These are phyloP conservation scores for Cyaniris semiargus DNA, from an alignment of 2,888 invertebrate genomes.

Conservation along the genomic window DNA sequence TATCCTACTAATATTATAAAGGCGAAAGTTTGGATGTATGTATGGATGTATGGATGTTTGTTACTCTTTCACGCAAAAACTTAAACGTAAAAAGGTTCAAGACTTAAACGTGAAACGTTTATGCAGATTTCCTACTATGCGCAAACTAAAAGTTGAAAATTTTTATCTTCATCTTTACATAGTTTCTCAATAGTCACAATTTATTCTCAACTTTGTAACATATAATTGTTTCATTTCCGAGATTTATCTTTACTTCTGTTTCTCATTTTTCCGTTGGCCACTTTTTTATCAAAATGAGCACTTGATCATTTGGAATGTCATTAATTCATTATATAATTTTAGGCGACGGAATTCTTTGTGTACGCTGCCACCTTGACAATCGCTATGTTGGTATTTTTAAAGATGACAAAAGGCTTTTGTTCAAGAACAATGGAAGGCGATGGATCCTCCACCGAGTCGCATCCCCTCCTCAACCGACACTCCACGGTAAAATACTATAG, in stretches of 20 bases:
- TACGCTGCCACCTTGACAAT: slow-evolving; percentile 84
- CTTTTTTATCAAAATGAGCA: background rate
- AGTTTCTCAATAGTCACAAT: background rate
- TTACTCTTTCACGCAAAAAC: too few relatives aligned
- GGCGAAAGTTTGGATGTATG: too few relatives aligned
- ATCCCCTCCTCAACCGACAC: slow-evolving; percentile 59
- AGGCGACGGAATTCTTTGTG: slow-evolving; percentile 88
- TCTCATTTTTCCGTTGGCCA: background rate
- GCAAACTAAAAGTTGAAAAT: background rate
- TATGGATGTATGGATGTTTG: too few relatives aligned
- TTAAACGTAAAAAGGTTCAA: too few relatives aligned
- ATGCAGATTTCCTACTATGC: too few relatives aligned
- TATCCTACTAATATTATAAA: too few relatives aligned
- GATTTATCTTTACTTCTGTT: background rate
- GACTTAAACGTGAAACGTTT: background rate
- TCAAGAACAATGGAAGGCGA: slow-evolving; percentile 62
- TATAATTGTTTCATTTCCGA: background rate
- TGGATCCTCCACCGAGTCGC: slow-evolving; percentile 65
- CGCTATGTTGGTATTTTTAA: slow-evolving; percentile 83
- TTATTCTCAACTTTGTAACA: background rate
- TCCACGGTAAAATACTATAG: slow-evolving; percentile 55
- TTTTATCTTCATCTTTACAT: background rate
- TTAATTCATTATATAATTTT: slow-evolving; percentile 46
- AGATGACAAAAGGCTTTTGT: slow-evolving; percentile 76
- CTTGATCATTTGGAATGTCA: background rate